Conservation (phyloP, 2,113 vertebrate species). For the Nothocercus julius region DNA sequence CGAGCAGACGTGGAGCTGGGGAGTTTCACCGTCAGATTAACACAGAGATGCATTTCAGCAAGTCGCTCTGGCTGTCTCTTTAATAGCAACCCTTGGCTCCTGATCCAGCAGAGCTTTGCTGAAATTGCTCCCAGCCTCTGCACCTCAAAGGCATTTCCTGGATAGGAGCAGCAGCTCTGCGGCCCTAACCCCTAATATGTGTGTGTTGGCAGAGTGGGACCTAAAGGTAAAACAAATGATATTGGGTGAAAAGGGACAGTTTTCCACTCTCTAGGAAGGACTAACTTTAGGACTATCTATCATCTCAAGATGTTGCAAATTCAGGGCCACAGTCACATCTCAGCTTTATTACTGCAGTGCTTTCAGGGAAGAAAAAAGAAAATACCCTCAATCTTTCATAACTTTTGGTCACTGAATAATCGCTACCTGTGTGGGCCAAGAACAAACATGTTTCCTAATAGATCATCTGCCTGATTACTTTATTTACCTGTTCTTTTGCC, state of each 20-base stretch:
- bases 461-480: background rate
- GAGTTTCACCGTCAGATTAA: background rate
- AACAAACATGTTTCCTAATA: background rate
- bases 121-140: background rate
- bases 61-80: background rate
- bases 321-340: background rate
- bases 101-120: background rate
- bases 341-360: rapidly evolving
- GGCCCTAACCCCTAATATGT: rapidly evolving
- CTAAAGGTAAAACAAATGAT: background rate
- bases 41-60: background rate
- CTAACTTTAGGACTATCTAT: background rate
- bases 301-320: background rate
- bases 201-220: rapidly evolving
- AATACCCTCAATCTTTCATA: background rate
- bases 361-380: background rate
- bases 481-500: background rate
- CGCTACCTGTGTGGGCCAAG: background rate
- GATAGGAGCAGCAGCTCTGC: background rate
- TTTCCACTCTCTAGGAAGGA: background rate
- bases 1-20: background rate
- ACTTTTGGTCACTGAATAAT: background rate
- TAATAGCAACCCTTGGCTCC: background rate
- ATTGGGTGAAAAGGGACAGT: background rate
- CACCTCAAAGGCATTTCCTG: background rate